phyloP scores from a whole-genome alignment of 2,113 vertebrate genomes.

The Euleptes europaea region DNA sequence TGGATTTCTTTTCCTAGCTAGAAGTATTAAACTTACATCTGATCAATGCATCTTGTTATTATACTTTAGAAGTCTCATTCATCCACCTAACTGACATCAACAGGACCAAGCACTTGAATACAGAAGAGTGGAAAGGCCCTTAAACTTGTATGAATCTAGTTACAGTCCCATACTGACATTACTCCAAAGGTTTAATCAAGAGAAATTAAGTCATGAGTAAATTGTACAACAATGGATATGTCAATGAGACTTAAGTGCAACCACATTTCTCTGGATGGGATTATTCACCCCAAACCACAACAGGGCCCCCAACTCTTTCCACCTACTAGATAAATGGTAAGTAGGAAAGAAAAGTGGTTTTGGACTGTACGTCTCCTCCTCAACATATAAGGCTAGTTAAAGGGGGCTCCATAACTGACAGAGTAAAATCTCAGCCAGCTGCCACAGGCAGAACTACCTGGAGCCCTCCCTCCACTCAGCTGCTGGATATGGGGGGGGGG shows the following conservation, averaged over 20 bases:
- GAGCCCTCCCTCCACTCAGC: not conserved
- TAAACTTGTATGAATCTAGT: not conserved
- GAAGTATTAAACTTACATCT: conserved; percentile 58
- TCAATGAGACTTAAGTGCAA: not conserved
- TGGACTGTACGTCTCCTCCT: not conserved
- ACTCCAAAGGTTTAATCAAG: not conserved
- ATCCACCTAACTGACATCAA: conserved; percentile 31
- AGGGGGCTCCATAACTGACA: too few species aligned
- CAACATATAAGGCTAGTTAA: not conserved
- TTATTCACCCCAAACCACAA: not conserved
- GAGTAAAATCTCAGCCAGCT: not conserved
- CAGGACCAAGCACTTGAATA: not conserved
- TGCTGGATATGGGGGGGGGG: not conserved
- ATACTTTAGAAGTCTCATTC: not conserved
- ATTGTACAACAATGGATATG: not conserved
- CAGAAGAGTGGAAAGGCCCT: not conserved
- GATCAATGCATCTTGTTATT: conserved; percentile 44
- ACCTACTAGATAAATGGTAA: not conserved
- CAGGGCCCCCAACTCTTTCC: not conserved
- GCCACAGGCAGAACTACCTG: not conserved
- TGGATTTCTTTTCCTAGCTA: conserved; percentile 59
- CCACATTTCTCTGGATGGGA: not conserved
- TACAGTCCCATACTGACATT: not conserved
- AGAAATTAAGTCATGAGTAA: not conserved
- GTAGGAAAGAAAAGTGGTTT: not conserved